These are phyloP conservation scores for Gallinago nigripennis DNA, from an alignment of 2,797 vertebrate genomes.

Conservation along the genomic window DNA sequence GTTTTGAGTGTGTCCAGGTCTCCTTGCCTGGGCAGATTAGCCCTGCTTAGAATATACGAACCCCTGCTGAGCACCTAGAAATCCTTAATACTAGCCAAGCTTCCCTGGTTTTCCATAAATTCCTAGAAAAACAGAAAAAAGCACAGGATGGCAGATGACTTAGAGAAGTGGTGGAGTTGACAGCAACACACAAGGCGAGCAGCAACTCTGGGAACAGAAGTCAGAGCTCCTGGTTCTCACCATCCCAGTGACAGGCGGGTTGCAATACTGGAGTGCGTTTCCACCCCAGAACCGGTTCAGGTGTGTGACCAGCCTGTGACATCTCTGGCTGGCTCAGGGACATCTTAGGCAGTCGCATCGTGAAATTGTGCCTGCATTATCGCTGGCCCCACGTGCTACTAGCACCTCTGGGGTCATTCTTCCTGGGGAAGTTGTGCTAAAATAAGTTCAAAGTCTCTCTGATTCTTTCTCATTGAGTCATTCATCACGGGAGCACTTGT, in stretches of 20 bases:
- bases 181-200: neutral
- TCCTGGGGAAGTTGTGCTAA: slow-evolving; percentile 38
- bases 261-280: neutral
- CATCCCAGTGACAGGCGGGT: neutral
- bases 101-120: neutral
- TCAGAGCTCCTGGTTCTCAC: neutral
- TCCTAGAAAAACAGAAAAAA: neutral
- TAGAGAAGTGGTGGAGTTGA: neutral
- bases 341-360: fast-evolving
- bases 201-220: neutral
- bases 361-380: neutral
- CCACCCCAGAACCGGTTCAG: neutral
- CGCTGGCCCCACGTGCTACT: neutral
- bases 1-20: neutral
- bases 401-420: slow-evolving; percentile 12
- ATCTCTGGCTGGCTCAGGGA: neutral
- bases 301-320: neutral
- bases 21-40: neutral
- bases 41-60: neutral
- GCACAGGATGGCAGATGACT: neutral
- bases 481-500: neutral
- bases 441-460: slow-evolving; percentile 16
- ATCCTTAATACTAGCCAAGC: neutral
- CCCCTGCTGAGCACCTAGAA: neutral
- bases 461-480: slow-evolving; percentile 47